Evolutionary conservation across 2,888 invertebrate species (phyloP).

Genomic region (Heliconius charithonia): DNA sequence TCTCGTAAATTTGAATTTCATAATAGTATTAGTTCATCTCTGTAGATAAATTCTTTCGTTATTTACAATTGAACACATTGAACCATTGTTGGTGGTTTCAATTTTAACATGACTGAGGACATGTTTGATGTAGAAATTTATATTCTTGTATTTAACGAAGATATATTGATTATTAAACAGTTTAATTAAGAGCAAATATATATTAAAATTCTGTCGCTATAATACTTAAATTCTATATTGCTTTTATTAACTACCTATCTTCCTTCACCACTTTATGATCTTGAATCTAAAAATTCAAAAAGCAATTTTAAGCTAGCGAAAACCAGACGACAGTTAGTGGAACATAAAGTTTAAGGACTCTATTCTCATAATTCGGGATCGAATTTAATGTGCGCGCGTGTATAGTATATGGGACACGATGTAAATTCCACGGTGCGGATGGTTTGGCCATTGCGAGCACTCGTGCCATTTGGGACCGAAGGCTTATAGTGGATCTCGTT

Average conservation of each 20-base stretch:
- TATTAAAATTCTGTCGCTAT: too few species aligned
- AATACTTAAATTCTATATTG: neutral
- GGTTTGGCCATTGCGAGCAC: conserved; percentile 64
- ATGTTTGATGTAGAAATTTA: too few species aligned
- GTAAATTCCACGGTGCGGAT: conserved; percentile 67
- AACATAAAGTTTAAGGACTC: conserved; percentile 45
- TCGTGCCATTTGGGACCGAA: conserved; percentile 54
- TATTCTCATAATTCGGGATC: conserved; percentile 65
- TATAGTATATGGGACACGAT: conserved; percentile 58
- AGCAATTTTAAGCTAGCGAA: conserved; percentile 29
- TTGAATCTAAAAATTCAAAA: conserved; percentile 20
- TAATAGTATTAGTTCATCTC: neutral
- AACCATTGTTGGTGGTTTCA: too few species aligned
- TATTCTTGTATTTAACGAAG: too few species aligned
- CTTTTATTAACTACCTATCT: neutral
- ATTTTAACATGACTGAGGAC: too few species aligned
- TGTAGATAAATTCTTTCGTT: too few species aligned
- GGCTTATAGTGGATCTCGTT: conserved; percentile 48
- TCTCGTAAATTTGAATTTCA: neutral
- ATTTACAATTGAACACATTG: too few species aligned
- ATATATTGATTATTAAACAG: too few species aligned
- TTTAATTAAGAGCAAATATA: too few species aligned
- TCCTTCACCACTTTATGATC: neutral
- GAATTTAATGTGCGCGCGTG: conserved; percentile 66
- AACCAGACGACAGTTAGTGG: conserved; percentile 35